Evolutionary conservation across 1,140 invertebrate species (phyloP), one percentile per base, ranked within the genome.

Genomic region (Dendroctonus ponderosae): DNA sequence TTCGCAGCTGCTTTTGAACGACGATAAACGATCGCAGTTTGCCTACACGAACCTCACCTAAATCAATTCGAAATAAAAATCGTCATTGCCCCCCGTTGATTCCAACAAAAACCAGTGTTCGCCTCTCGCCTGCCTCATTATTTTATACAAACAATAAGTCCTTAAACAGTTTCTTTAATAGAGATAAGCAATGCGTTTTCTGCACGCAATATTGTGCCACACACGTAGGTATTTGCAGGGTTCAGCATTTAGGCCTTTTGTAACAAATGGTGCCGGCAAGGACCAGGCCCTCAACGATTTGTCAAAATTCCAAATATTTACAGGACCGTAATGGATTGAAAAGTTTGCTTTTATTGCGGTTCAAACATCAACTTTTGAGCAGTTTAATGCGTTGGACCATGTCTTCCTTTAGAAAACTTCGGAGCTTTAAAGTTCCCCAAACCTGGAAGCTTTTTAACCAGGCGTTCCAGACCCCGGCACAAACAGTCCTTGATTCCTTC

Each of bases 141-240:
- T 54, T 54, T 54, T 54, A 39, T 40, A 54, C 52, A 54, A 54
- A 54, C 52, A 54, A 54, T 54, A 54, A 54, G 37, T 54, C 37
- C 52, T 54, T 54, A 46, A 46, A 46, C 44, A 14, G 44, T 46
- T 46, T 46, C 12, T 46, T 46, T 46, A 46, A 46, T 46, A 46
- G 12, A 46, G 44, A 46, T 46, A 46, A 46, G 9, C 44, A 3
- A 46, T 12, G 12, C 44, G 12, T 9, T 46, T 12, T 3, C 12
- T 2, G 44, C 44, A 46, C 44, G 44, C 44, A 46, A 46, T 26
- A 46, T 12, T 46, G 44, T 9, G 44, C 44, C 44, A 46, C 44
- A 46, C 44, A 46, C 44, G 44, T 46, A 46, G 44, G 12, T 3
- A 46, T 46, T 26, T 26, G 26, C 26, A 46, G 9, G 4, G 1